These are phyloP conservation scores for Haemorhous mexicanus DNA, from an alignment of 2,113 vertebrate species.

Conservation along the genomic window DNA sequence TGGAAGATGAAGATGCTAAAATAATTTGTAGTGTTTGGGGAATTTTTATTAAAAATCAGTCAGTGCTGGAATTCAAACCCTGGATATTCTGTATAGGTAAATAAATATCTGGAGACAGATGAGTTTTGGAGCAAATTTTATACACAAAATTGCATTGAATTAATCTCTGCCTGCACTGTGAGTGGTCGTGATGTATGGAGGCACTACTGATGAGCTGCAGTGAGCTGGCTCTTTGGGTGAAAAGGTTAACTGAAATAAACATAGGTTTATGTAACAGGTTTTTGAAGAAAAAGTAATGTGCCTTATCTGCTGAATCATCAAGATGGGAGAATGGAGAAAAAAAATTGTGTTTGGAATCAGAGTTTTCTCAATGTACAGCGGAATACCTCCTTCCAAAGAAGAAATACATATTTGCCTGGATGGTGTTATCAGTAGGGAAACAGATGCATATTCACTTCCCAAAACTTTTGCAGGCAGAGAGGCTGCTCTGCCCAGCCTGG, in stretches of 20 bases:
- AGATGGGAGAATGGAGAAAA: neutral
- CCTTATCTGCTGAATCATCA: neutral
- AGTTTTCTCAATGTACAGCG: neutral
- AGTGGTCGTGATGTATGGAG: neutral
- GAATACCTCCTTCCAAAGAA: neutral
- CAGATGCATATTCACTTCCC: neutral
- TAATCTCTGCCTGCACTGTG: neutral
- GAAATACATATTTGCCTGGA: neutral
- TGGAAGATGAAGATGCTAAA: neutral
- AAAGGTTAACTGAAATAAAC: constrained; percentile 51
- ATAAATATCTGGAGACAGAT: constrained; percentile 5
- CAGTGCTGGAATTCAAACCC: neutral
- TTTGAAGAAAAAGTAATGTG: neutral
- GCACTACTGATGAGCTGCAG: neutral
- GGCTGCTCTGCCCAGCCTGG: neutral
- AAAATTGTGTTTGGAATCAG: neutral
- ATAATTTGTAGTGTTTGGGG: neutral
- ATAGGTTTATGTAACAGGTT: neutral
- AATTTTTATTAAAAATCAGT: neutral
- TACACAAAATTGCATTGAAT: neutral
- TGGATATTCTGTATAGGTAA: neutral
- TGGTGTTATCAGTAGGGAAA: neutral
- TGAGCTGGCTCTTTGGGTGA: neutral
- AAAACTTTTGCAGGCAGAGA: neutral
- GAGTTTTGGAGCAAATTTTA: constrained; percentile 18